Base-by-base conservation (phyloP, 1,140 invertebrate species). In the Anastatus disparis region DNA sequence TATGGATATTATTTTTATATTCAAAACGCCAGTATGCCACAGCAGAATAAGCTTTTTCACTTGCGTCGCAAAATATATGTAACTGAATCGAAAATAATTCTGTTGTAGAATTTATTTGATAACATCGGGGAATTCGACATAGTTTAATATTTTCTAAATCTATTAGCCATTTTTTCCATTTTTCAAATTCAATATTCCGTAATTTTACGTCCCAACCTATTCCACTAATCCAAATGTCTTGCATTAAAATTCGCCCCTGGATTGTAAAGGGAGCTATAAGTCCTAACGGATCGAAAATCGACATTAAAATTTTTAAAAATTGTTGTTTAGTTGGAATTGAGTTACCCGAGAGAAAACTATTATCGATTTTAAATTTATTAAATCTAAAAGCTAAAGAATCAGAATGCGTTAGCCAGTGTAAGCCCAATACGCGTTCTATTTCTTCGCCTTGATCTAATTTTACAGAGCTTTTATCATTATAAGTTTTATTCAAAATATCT, bases 161-260 rank as follows among this genome's bases (percentile, higher is more conserved):
- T 15, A 40, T 67, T 15, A 72, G 38, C 77, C 74, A 75, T 38
- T 15, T 12, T 10, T 38, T 44, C 74, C 74, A 76, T 46, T 42
- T 42, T 10, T 29, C 15, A 8, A 59, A 44, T 61, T 44, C 22
- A 15, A 3, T 3, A 2, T 42, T 24, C 1, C 20, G 3, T 26
- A 44, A 17, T 9, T 15, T 8, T n/a, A 44, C 20, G 20, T 46
- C 58, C 58, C 40, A 61, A 26, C 9, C 24, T 26, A 75, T 67
- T 15, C 58, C 50, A 38, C 67, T 72, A 7, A 13, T 12, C 78
- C 81, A 83, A 12, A 83, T 74, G 7, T 80, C 67, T 75, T 86
- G 84, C 1, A 86, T 53, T 7, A 86, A 50, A 9, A 84, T 52
- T 68, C 75, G 75, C 0, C 52, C 65, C 15, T 52, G 12, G 7